Base-by-base conservation (phyloP, 1,140 invertebrate species). In the Bacillus rossius region DNA sequence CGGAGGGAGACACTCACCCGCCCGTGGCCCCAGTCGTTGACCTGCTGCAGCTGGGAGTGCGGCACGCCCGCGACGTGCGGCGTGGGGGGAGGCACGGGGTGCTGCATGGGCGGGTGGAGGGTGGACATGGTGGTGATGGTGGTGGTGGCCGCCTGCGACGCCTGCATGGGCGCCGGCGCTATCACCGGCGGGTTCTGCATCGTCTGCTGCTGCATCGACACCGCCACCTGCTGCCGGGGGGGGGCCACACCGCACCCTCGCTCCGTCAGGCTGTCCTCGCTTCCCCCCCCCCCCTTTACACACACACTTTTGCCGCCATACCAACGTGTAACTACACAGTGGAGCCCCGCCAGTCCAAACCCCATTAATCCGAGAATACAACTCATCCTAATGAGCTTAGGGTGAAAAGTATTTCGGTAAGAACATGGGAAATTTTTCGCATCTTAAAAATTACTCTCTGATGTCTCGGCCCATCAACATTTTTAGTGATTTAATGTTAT, bases 11-110 rank as follows among this genome's bases (percentile, higher is more conserved):
- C 29, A 41, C 52, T 54, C 22, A 54, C 52, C 52, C 52, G 34
- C 1, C 52, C 52, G 41, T 38, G 34, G 37, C 52, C 52, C 52
- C 52, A 54, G 7, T 54, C 52, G 25, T 22, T 34, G 29, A 68
- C 65, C 62, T 68, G 66, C 19, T 64, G 64, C 67, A 68, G 66
- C 20, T 55, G 64, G 19, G 65, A 59, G 26, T 59, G 57, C 25
- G 49, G 57, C 23, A 54, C 51, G 25, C 49, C 57, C n/a, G 49
- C 49, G 20, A 54, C 49, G 19, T 48, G 55, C 8, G 63, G 65
- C 2, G 57, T 59, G 37, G 50, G 57, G 0, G 57, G 57, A 8
- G 59, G 58, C 20, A 64, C 54, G 22, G 60, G 65, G 47, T 65
- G 65, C 49, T 65, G 63, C 19, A 65, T 49, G n/a, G 65, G 61